These are phyloP conservation scores for Paradisaea rubra DNA, from an alignment of 2,113 vertebrate genomes.

Conservation along the genomic window DNA sequence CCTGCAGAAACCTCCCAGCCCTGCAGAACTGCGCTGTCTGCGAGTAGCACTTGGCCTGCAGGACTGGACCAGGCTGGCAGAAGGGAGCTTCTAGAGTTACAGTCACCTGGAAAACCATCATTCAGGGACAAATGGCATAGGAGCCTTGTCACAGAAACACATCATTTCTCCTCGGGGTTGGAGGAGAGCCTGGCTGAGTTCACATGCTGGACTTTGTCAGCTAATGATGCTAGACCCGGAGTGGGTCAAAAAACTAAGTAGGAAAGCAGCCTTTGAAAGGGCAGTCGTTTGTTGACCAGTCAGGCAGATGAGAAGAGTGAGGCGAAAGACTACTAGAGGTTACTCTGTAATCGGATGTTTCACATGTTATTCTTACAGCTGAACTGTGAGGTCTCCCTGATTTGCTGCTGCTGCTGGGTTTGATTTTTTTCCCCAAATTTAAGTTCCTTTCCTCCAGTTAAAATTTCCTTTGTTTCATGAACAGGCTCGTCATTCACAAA, in stretches of 20 bases:
- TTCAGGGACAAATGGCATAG: background rate
- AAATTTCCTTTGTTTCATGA: background rate
- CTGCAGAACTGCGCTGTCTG: background rate
- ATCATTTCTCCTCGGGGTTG: background rate
- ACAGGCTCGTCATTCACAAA: fast-evolving
- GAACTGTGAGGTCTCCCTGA: background rate
- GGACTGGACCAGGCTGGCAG: background rate
- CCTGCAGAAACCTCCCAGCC: background rate
- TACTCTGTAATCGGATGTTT: background rate
- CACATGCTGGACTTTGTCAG: background rate
- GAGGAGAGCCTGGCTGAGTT: background rate
- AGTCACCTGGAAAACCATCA: background rate
- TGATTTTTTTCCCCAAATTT: background rate
- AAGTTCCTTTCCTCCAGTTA: background rate
- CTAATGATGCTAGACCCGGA: background rate
- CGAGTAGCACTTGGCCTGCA: fast-evolving
- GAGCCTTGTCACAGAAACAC: background rate
- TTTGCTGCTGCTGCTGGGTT: background rate
- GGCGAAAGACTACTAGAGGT: background rate
- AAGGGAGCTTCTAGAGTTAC: background rate
- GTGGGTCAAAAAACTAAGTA: background rate
- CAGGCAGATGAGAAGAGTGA: background rate
- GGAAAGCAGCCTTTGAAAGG: background rate
- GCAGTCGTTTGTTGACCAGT: background rate
- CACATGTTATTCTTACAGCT: background rate